Conservation (phyloP, 2,797 vertebrate species). For the Pampus argenteus region DNA sequence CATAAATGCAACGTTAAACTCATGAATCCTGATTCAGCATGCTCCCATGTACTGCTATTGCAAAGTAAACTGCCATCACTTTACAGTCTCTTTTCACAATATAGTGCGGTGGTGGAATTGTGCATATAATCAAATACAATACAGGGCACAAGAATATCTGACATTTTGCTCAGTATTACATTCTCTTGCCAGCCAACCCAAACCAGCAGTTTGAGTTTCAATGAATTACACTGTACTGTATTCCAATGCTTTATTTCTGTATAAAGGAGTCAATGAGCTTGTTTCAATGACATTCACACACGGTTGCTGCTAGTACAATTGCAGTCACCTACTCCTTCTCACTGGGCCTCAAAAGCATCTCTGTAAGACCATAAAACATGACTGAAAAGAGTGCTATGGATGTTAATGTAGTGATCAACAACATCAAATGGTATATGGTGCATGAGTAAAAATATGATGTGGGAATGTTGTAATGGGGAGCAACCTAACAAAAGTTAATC, state of each 20-base stretch:
- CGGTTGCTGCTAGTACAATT: background rate
- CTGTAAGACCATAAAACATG: background rate
- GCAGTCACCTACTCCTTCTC: background rate
- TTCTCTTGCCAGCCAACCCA: background rate
- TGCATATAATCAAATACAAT: background rate
- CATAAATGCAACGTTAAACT: background rate
- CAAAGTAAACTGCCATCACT: background rate
- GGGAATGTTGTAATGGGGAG: background rate
- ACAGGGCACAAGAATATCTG: background rate
- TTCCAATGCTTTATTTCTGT: background rate
- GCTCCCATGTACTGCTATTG: background rate
- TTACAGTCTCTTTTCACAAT: background rate
- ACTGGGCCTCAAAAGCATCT: background rate
- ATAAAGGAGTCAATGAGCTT: background rate
- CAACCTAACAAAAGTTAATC: background rate
- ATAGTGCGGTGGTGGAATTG: background rate
- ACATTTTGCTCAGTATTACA: background rate
- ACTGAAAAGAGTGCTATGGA: background rate
- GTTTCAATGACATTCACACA: background rate
- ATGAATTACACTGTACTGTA: background rate
- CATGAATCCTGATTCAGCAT: background rate
- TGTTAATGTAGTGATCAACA: background rate
- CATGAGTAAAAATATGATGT: background rate
- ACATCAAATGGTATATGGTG: background rate
- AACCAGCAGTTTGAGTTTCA: too few relatives aligned